These are phyloP conservation scores for Periphyllus acericola DNA, from an alignment of 2,888 invertebrate genomes.

Conservation along the genomic window DNA sequence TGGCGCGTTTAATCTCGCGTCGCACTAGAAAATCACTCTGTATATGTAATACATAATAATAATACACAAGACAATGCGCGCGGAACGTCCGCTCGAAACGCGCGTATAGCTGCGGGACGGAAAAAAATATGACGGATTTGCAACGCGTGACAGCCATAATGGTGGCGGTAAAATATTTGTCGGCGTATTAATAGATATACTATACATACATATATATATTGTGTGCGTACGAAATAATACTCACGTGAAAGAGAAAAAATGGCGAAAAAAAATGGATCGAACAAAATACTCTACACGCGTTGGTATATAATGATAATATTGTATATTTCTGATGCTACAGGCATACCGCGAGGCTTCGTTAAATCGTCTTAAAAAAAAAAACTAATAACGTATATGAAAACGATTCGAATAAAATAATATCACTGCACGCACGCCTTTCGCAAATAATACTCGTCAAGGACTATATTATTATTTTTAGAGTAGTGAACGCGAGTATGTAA, in stretches of 20 bases:
- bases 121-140: conserved; percentile 11
- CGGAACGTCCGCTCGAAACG: too few species aligned
- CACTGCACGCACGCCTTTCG: background rate
- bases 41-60: background rate
- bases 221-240: background rate
- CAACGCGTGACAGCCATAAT: background rate
- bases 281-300: too few species aligned
- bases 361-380: too few species aligned
- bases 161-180: background rate
- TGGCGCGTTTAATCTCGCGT: background rate
- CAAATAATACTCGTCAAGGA: background rate
- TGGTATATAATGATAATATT: too few species aligned
- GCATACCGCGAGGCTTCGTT: too few species aligned
- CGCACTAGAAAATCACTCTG: background rate
- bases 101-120: too few species aligned
- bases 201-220: too few species aligned
- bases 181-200: too few species aligned
- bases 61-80: too few species aligned
- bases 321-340: too few species aligned
- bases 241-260: background rate
- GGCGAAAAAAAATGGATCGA: too few species aligned
- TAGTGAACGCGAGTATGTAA: background rate
- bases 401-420: background rate
- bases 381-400: background rate
- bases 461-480: background rate